Conservation (phyloP, 1,140 invertebrate species). For the Hypothenemus hampei region DNA sequence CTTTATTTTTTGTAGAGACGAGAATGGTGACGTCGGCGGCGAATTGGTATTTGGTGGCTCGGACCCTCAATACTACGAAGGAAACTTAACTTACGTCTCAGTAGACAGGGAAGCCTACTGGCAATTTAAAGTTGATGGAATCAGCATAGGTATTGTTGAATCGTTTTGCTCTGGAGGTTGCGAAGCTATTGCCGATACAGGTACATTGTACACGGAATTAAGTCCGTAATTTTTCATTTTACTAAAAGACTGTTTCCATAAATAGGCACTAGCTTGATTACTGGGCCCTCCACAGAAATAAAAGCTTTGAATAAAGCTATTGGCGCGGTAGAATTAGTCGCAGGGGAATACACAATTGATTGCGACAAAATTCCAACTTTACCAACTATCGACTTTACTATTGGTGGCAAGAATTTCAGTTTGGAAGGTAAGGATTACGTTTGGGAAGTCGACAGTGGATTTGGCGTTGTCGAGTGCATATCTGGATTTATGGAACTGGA, state of each 20-base stretch:
- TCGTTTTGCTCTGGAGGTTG: slow-evolving; percentile 70
- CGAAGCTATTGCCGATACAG: slow-evolving; percentile 92
- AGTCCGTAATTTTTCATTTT: neutral
- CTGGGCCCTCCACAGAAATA: slow-evolving; percentile 82
- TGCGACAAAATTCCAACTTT: slow-evolving; percentile 69
- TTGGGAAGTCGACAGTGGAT: slow-evolving; percentile 54
- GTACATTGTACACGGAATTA: neutral
- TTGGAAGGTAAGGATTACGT: slow-evolving; percentile 82
- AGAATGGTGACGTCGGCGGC: slow-evolving; percentile 68
- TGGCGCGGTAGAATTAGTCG: slow-evolving; percentile 75
- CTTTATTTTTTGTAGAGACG: slow-evolving; percentile 58
- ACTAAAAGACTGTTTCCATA: neutral
- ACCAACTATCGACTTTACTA: slow-evolving; percentile 72
- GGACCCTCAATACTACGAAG: slow-evolving; percentile 82
- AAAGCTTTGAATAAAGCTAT: slow-evolving; percentile 73
- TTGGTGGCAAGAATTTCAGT: slow-evolving; percentile 73
- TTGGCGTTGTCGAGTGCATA: slow-evolving; percentile 81
- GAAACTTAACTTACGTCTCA: slow-evolving; percentile 85
- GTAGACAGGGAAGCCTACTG: slow-evolving; percentile 89
- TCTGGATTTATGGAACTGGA: slow-evolving; percentile 96
- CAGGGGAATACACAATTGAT: slow-evolving; percentile 79
- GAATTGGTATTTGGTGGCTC: slow-evolving; percentile 93
- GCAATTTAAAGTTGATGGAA: slow-evolving; percentile 81
- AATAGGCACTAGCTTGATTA: slow-evolving; percentile 80
- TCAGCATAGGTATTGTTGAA: slow-evolving; percentile 49